Evolutionary conservation across 2,113 vertebrate genomes (phyloP).

Genomic region (Platysternon megacephalum): DNA sequence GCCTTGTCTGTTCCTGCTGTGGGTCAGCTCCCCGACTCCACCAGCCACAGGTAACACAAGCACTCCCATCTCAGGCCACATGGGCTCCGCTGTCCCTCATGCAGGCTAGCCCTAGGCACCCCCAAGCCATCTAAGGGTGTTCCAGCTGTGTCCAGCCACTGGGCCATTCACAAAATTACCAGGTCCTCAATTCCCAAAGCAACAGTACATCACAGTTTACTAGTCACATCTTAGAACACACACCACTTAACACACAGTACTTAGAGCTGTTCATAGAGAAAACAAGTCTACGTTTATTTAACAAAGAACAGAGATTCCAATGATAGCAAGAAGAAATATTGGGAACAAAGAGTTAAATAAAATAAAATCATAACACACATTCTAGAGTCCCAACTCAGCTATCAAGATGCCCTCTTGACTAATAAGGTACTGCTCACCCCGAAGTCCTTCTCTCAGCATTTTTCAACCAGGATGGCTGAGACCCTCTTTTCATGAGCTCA

Average conservation of each 20-base stretch:
- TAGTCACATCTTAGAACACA: background rate
- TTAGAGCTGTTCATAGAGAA: background rate
- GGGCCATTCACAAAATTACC: background rate
- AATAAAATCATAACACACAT: background rate
- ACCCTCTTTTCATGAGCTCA: background rate
- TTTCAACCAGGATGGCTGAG: background rate
- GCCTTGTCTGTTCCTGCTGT: background rate
- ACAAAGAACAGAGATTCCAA: background rate
- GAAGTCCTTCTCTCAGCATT: background rate
- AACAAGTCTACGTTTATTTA: background rate
- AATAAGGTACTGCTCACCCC: background rate
- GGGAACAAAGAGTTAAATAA: background rate
- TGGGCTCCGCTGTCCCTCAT: background rate
- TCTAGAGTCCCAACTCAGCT: background rate
- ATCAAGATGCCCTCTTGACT: background rate
- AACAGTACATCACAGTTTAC: background rate
- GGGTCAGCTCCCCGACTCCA: background rate
- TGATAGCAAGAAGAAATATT: background rate
- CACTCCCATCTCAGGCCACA: background rate
- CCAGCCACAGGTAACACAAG: background rate
- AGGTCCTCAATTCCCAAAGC: background rate
- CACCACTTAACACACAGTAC: too few relatives aligned
- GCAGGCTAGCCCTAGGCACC: background rate
- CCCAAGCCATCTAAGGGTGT: background rate
- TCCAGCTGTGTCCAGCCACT: background rate